Percentiles rank a stretch among this genome's conserved stretches.
Evolutionary conservation across 1,140 invertebrate genomes (phyloP).

Genomic region (Mylabris phalerata): DNA sequence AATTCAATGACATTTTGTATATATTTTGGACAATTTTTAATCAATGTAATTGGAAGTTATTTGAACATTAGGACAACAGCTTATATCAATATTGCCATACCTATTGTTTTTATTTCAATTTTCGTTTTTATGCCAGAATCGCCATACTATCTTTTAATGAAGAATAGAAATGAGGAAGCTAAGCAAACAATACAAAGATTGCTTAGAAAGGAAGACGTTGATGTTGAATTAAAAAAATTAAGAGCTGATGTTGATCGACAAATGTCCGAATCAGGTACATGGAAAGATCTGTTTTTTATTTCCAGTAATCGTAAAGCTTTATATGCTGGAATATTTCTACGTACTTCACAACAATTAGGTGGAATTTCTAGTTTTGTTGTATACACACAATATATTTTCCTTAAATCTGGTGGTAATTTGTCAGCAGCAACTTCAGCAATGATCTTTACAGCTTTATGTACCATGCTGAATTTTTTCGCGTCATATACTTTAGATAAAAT

Average conservation of each 20-base stretch:
- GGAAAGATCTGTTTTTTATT: constrained; percentile 32
- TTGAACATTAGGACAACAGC: constrained; percentile 11
- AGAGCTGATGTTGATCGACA: constrained; percentile 29
- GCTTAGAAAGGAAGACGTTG: constrained; percentile 24
- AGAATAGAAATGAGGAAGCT: constrained; percentile 26
- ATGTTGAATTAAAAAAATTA: constrained; percentile 26
- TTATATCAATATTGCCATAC: constrained; percentile 42
- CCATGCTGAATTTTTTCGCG: constrained; percentile 54
- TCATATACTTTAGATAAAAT: constrained; percentile 60
- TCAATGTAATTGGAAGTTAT: constrained; percentile 18
- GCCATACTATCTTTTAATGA: constrained; percentile 34
- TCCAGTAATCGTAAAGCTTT: constrained; percentile 31
- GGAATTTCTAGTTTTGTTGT: constrained; percentile 57
- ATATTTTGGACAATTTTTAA: constrained; percentile 38
- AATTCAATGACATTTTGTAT: constrained; percentile 45
- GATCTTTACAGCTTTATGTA: constrained; percentile 49
- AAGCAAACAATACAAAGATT: constrained; percentile 44
- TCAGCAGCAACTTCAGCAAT: constrained; percentile 54
- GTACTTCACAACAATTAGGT: constrained; percentile 41
- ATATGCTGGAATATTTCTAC: constrained; percentile 24
- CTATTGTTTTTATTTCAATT: constrained; percentile 40
- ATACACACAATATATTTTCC: constrained; percentile 53
- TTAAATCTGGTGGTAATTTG: constrained; percentile 50
- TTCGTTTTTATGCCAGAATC: constrained; percentile 40
- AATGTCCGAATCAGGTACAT: constrained; percentile 29